Base-by-base conservation (phyloP, 2,113 vertebrate species). In the Burhinus bistriatus region DNA sequence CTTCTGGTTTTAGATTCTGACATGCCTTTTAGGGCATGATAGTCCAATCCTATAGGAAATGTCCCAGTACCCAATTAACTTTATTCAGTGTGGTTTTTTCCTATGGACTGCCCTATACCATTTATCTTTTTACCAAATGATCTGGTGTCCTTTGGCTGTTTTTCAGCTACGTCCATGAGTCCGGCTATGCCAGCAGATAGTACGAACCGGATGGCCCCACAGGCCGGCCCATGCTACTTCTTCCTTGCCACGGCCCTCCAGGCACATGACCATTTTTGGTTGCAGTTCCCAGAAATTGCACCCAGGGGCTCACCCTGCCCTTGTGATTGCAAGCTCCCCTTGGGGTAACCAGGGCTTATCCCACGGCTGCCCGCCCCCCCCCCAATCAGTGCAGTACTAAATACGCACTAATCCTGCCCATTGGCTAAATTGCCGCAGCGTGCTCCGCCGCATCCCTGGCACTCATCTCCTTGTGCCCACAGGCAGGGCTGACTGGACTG, bases 201-300 rank as follows among this genome's bases (percentile, higher is more conserved):
- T 4, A 34, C 0, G 3, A 59, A n/a, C 11, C 0, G 0, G 32
- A 19, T 2, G 3, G 62, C 18, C 11, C 8, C 15, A 6, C 0
- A 0, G 26, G 14, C 32, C 2, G 1, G 5, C 11, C 49, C 69
- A 12, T 2, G 6, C 17, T 14, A 3, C 30, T 38, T 34, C n/a
- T 36, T 32, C 51, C 51, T 29, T 12, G 29, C 38, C 68, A 5
- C 0, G 0, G 68, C 34, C 12, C 25, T 49, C 34, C 51, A 18
- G 11, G 11, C 29, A 6, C 65, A 40, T 5, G 6, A 7, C 6
- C 15, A 2, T 45, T 58, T 38, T 8, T 2, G 15, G 71, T 25
- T 38, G n/a, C 42, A 32, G 29, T 4, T 19, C 26, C 32, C 71
- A 47, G 36, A 23, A 8, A 23, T 5, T 1, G 2, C 61, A 26